Conservation (phyloP, 2,888 invertebrate genomes). For the Conistra vaccinii region DNA sequence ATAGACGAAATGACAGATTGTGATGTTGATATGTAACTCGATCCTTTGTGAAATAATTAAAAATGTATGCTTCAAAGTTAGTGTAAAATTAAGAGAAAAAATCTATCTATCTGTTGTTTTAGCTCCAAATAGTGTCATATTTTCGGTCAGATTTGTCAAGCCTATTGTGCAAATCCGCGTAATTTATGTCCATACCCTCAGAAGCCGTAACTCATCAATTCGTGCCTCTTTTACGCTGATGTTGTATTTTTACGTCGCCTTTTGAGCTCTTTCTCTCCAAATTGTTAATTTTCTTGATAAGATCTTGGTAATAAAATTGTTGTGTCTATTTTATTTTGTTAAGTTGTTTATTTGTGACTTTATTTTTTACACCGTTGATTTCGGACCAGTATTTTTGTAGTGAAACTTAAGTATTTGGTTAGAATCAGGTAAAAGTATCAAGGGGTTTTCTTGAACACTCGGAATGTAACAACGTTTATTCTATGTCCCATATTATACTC, state of each 20-base stretch:
- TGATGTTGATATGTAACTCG: too few species aligned
- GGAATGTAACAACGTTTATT: background rate
- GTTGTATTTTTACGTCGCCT: conserved; percentile 51
- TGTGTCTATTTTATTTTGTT: conserved; percentile 36
- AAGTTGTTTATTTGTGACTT: conserved; percentile 25
- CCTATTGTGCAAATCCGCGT: conserved; percentile 12
- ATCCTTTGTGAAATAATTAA: too few species aligned
- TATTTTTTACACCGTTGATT: conserved; percentile 9
- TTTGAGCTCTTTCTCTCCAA: conserved; percentile 41
- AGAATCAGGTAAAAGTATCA: background rate
- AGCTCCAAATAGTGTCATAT: background rate
- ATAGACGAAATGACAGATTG: too few species aligned
- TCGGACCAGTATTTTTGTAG: background rate
- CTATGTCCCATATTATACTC: background rate
- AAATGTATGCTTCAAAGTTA: too few species aligned
- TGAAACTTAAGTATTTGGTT: background rate
- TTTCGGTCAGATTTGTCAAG: background rate
- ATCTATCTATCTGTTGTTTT: background rate
- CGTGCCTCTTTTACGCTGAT: conserved; percentile 49
- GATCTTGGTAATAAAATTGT: conserved; percentile 46
- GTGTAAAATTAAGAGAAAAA: background rate
- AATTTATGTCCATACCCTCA: conserved; percentile 33
- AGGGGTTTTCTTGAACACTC: background rate
- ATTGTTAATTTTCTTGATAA: conserved; percentile 63
- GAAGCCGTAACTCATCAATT: conserved; percentile 58